Conservation (phyloP, 2,888 invertebrate species). For the Caenorhabditis angaria region DNA sequence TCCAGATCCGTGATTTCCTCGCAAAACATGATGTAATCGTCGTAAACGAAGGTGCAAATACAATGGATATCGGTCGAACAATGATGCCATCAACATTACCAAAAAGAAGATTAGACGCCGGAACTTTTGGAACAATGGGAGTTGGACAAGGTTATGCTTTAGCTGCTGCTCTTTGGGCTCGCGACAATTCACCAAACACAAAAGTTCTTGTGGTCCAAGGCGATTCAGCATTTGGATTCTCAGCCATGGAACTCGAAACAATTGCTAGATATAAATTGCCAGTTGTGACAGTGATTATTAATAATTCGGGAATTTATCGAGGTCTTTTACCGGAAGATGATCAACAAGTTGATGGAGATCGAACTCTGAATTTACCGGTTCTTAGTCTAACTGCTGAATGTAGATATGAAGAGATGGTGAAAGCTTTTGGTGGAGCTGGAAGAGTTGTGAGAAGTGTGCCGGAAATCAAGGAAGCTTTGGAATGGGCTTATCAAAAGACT, state of each 20-base stretch:
- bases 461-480: conserved; percentile 74
- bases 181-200: conserved; percentile 80
- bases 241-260: conserved; percentile 97
- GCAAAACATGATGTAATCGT: conserved; percentile 80
- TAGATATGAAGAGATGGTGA: conserved; percentile 89
- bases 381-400: conserved; percentile 82
- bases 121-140: conserved; percentile 81
- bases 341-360: conserved; percentile 80
- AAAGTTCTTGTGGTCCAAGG: conserved; percentile 95
- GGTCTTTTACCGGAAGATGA: conserved; percentile 84
- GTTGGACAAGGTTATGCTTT: conserved; percentile 69
- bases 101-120: conserved; percentile 81
- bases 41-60: conserved; percentile 96
- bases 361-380: conserved; percentile 82
- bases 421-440: conserved; percentile 85
- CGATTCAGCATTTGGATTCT: conserved; percentile 97
- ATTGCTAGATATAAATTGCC: conserved; percentile 92
- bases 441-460: conserved; percentile 83
- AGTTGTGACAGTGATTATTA: conserved; percentile 87
- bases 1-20: conserved; percentile 62
- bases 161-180: conserved; percentile 89
- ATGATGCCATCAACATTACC: conserved; percentile 58
- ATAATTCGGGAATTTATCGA: conserved; percentile 93
- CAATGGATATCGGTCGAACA: conserved; percentile 92
- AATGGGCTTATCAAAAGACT: conserved; percentile 48